Evolutionary conservation across 2,113 vertebrate genomes (phyloP), one percentile per base, ranked within the genome.

Genomic region (Holacanthus passer): DNA sequence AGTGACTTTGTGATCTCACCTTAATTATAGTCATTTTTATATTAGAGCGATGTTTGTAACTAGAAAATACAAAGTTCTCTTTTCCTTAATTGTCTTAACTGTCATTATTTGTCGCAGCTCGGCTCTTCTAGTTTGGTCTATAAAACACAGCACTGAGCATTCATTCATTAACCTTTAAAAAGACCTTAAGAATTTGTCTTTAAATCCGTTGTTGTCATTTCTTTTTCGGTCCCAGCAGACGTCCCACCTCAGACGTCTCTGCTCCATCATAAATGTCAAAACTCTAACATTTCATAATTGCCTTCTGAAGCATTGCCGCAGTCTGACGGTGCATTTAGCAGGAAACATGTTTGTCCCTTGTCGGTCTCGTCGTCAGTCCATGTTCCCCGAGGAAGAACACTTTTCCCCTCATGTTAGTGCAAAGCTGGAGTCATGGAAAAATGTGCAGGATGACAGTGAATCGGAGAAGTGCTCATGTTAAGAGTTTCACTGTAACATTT

Each of bases 101-200:
- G 53, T 82, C 50, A 22, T n/a, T 65, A 10, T 20, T 19, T 56
- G 50, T 43, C 41, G 31, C 27, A 29, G 8, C 41, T 39, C 13
- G 10, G 3, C 16, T 11, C 52, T 31, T 27, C 31, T 35, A 20
- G 9, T 59, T 69, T 48, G 60, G 12, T 63, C 24, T 35, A n/a
- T 14, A 8, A 53, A 55, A 67, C 16, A 52, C 17, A 24, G 7
- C 11, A 50, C 6, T 41, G 35, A n/a, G 12, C 2, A 59, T 62
- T 19, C 7, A 59, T 78, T 79, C 39, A n/a, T 77, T 83, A 66
- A 43, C 68, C 72, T 85, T 75, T 50, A 80, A 75, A 81, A 72
- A 41, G 12, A 29, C n/a, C 64, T 48, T 45, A 9, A 66, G 79
- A 73, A 3, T 7, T 17, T 59, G 16, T 69, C n/a, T 58, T 48